Evolutionary conservation across 2,888 invertebrate species (phyloP).

Genomic region (Zhuqinia jingwanae): DNA sequence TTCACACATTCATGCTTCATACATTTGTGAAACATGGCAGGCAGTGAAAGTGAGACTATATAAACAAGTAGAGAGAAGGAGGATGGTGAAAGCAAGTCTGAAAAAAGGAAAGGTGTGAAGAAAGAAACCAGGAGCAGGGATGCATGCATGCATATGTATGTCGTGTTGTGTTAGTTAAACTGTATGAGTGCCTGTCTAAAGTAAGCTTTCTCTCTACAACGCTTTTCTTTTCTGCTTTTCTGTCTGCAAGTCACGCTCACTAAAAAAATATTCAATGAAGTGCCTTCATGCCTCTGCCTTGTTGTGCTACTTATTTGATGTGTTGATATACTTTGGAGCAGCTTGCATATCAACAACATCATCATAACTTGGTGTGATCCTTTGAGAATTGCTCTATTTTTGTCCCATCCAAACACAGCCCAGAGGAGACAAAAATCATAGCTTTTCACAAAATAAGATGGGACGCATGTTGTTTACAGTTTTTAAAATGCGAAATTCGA

Average conservation of each 20-base stretch:
- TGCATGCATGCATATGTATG: neutral
- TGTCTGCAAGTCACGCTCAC: neutral
- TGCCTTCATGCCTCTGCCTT: constrained; percentile 27
- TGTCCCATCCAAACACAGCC: no score
- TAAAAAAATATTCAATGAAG: neutral
- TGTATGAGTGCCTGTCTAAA: neutral
- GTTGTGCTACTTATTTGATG: neutral
- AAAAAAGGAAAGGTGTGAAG: constrained; percentile 20
- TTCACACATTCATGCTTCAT: constrained; percentile 68
- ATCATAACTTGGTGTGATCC: no score
- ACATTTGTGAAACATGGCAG: constrained; percentile 41
- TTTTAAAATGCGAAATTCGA: no score
- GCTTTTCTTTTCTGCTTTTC: constrained; percentile 7
- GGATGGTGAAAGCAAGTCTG: constrained; percentile 7
- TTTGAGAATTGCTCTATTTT: no score
- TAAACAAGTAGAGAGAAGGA: neutral
- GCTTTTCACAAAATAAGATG: no score
- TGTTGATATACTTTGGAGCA: no score
- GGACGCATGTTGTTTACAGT: no score
- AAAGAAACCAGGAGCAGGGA: neutral
- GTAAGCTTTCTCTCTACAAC: neutral
- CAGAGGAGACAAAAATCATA: no score
- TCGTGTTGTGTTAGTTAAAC: neutral
- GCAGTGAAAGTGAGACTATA: neutral
- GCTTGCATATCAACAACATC: no score